These are phyloP conservation scores for Chelidonichthys spinosus DNA, from an alignment of 2,797 vertebrate genomes.

Conservation along the genomic window DNA sequence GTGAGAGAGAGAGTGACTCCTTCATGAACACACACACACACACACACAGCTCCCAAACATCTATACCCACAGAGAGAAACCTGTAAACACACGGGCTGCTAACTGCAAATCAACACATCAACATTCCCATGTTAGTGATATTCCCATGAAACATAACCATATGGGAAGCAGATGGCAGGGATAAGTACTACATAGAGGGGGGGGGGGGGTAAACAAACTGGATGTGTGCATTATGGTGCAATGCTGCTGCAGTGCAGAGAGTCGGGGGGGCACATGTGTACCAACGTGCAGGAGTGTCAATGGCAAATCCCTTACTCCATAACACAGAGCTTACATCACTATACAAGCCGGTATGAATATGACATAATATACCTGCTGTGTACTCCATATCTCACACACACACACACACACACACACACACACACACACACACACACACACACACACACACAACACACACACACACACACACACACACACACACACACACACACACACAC, in stretches of 20 bases:
- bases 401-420: conserved; percentile 9
- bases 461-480: background rate
- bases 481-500: conserved; percentile 9
- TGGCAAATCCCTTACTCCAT: conserved; percentile 72
- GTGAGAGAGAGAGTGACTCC: background rate
- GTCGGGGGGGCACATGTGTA: conserved; percentile 65
- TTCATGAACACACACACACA: background rate
- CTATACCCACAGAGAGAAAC: conserved; percentile 3
- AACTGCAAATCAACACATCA: conserved; percentile 1
- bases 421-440: conserved; percentile 2
- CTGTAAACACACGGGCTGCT: conserved; percentile 6
- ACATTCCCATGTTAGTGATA: conserved; percentile 10
- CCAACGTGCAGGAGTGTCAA: conserved; percentile 72
- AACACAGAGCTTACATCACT: conserved; percentile 51
- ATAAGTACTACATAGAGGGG: conserved; percentile 29
- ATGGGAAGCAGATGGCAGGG: conserved; percentile 61
- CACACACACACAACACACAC: background rate
- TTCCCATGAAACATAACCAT: conserved; percentile 40
- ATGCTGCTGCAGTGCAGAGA: conserved; percentile 75
- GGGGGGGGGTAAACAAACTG: background rate
- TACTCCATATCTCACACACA: background rate
- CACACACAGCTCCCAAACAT: conserved; percentile 3
- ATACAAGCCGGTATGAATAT: conserved; percentile 49
- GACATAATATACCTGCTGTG: conserved; percentile 62
- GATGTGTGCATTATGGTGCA: conserved; percentile 66